Evolutionary conservation across 2,797 vertebrate species (phyloP).

Genomic region (Masticophis lateralis): DNA sequence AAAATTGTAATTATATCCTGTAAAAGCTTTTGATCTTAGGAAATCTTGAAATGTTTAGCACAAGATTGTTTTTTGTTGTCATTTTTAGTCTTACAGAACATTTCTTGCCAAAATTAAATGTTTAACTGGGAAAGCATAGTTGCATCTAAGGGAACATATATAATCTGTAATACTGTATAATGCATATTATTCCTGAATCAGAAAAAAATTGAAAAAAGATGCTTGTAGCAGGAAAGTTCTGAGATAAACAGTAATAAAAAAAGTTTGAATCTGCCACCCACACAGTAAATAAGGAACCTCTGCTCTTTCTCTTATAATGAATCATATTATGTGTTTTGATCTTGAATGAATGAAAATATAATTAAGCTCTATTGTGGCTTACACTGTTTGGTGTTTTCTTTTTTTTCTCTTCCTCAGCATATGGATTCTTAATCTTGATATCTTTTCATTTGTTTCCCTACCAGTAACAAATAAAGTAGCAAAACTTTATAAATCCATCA

Average conservation of each 20-base stretch:
- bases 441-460: background rate
- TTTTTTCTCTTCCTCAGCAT: background rate
- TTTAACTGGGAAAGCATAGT: background rate
- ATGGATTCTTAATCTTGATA: background rate
- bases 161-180: background rate
- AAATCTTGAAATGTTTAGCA: slow-evolving; percentile 3
- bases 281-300: background rate
- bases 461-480: rapidly evolving
- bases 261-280: background rate
- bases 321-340: background rate
- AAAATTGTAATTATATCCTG: background rate
- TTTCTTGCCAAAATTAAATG: background rate
- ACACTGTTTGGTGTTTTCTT: background rate
- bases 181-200: background rate
- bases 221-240: background rate
- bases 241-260: background rate
- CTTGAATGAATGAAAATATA: slow-evolving; percentile 9
- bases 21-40: slow-evolving; percentile 31
- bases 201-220: background rate
- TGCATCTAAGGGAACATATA: background rate
- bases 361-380: background rate
- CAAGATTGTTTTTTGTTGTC: slow-evolving; percentile 20
- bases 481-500: background rate
- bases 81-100: background rate
- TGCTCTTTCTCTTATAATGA: background rate